These are phyloP conservation scores for Myotis lucifugus DNA, from an alignment of 2,113 vertebrate genomes.

Conservation along the genomic window DNA sequence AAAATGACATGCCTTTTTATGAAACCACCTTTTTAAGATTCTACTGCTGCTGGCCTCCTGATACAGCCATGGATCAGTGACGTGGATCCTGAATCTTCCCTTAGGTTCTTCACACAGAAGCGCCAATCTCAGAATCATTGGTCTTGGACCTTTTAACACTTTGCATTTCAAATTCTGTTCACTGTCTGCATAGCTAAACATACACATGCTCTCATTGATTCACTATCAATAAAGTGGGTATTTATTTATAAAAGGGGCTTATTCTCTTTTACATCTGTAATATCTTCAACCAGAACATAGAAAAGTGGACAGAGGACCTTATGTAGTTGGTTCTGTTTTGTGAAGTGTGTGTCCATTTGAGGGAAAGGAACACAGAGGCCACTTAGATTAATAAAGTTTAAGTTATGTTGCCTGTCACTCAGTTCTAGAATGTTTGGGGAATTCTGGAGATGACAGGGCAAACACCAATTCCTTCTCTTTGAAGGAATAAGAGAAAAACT, in stretches of 20 bases:
- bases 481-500: background rate
- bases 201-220: background rate
- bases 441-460: background rate
- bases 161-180: slow-evolving; percentile 48
- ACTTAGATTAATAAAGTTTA: background rate
- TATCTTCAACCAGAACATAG: background rate
- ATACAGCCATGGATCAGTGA: slow-evolving; percentile 3
- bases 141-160: slow-evolving; percentile 31
- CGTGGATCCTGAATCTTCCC: slow-evolving; percentile 18
- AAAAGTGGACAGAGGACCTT: background rate
- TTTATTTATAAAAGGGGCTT: background rate
- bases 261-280: background rate
- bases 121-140: slow-evolving; percentile 46
- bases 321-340: background rate
- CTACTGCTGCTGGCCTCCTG: background rate
- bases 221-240: background rate
- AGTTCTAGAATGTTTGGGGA: background rate
- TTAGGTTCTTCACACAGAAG: background rate
- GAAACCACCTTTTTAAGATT: slow-evolving; percentile 33
- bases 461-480: background rate
- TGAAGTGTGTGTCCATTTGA: background rate
- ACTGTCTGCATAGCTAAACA: slow-evolving; percentile 14
- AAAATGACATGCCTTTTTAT: background rate
- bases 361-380: background rate
- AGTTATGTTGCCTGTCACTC: background rate